Evolutionary conservation across 1,140 invertebrate genomes (phyloP).

Genomic region (Drosophila malerkotliana): DNA sequence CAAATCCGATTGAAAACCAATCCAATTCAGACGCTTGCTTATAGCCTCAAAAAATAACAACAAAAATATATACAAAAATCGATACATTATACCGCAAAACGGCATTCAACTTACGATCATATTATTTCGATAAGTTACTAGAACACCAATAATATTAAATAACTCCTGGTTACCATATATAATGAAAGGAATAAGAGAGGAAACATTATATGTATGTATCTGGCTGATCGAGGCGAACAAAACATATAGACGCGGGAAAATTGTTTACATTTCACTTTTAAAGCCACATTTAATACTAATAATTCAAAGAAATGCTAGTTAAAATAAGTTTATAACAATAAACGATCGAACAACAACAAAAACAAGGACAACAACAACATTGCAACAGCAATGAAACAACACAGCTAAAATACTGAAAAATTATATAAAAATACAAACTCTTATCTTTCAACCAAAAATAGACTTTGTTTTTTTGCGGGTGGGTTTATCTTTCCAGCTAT

Average conservation of each 20-base stretch:
- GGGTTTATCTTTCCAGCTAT: background rate
- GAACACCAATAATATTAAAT: conserved; percentile 36
- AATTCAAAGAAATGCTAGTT: conserved; percentile 62
- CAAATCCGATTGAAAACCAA: conserved; percentile 8
- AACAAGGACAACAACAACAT: conserved; percentile 30
- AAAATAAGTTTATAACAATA: conserved; percentile 67
- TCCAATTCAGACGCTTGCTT: conserved; percentile 41
- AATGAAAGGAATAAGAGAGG: conserved; percentile 21
- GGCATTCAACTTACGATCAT: conserved; percentile 18
- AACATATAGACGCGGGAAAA: conserved; percentile 41
- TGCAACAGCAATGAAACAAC: conserved; percentile 58
- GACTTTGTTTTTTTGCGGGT: conserved; percentile 2
- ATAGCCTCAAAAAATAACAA: conserved; percentile 22
- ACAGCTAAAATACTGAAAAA: conserved; percentile 81
- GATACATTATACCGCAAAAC: conserved; percentile 16
- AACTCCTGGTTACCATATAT: conserved; percentile 25
- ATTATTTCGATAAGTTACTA: conserved; percentile 49
- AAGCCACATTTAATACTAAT: conserved; percentile 75
- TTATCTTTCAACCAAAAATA: conserved; percentile 72
- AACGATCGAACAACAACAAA: conserved; percentile 29
- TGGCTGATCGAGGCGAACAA: conserved; percentile 19
- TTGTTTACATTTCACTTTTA: conserved; percentile 75
- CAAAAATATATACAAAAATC: conserved; percentile 25
- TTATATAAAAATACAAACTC: conserved; percentile 81
- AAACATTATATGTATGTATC: conserved; percentile 41